Evolutionary conservation across 2,113 vertebrate genomes (phyloP), one percentile per base, ranked within the genome.

Genomic region (Nycticryphes semicollaris): DNA sequence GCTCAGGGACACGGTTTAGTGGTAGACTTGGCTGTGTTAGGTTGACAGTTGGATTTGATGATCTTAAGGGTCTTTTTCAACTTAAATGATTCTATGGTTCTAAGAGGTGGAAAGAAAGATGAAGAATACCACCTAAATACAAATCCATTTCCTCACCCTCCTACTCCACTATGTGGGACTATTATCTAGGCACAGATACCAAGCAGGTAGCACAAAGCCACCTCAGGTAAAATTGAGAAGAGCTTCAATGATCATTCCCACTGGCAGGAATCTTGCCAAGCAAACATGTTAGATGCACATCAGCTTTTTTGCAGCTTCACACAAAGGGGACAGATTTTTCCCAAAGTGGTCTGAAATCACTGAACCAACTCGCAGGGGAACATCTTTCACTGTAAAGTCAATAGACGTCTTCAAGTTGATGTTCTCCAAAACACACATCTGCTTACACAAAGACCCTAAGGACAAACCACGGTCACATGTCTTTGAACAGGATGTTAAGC

Each of bases 211-310:
- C 12, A 30, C 15, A 78, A 78, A 74, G 41, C 60, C 21, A 53
- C 33, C 23, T 37, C 51, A 80, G 47, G 39, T 53, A n/a, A 45
- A 83, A 53, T 45, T 45, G 6, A 59, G 35, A 60, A 77, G 20
- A 70, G 10, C 30, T 87, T 50, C 57, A 69, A 30, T 0, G 1
- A 39, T 22, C 6, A 41, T 57, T 90, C 45, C 45, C 51, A 66
- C 19, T 24, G 13, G 23, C 75, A 75, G 50, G 30, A 81, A 92
- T 39, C 56, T 69, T 82, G 31, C 59, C 45, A 74, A 84, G 24
- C 54, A 85, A 82, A 85, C 1, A 1, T 3, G 1, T 31, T 45
- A 24, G 22, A 54, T 22, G 14, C 0, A 0, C 3, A 1, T 62
- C 51, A 72, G 31, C 57, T 84, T 77, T 63, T 87, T 51, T 50